A percentile compares a stretch with the other conserved stretches of the same genome.
Conservation (phyloP, 2,113 vertebrate species). For the Pogona vitticeps region DNA sequence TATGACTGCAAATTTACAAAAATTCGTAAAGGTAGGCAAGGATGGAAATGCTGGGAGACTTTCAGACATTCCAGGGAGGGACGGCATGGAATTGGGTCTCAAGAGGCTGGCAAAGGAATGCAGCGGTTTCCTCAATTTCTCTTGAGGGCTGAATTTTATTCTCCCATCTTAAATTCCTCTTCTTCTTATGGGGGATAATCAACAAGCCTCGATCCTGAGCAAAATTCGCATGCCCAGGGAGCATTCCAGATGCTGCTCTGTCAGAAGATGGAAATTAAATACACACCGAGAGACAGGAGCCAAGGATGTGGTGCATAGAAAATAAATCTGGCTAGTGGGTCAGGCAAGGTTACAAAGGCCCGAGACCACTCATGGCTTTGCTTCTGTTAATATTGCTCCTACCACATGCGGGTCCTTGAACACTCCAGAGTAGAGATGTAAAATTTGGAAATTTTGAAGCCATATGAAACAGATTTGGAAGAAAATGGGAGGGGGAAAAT, state of each 20-base stretch:
- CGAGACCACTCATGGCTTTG: conserved; percentile 42
- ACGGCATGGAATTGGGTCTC: no score
- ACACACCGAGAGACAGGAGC: conserved; percentile 14
- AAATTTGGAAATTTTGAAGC: no score
- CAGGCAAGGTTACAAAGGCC: conserved; percentile 12
- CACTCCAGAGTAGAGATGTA: rapidly evolving
- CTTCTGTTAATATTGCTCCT: conserved; percentile 29
- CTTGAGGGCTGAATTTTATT: conserved; percentile 45
- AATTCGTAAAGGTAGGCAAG: no score
- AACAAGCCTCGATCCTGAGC: conserved; percentile 30
- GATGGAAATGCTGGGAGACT: no score
- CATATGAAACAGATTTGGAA: no score
- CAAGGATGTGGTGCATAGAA: background rate
- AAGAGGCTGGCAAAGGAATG: no score
- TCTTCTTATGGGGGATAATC: conserved; percentile 7
- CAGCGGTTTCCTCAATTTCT: conserved; percentile 6
- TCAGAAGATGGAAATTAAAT: conserved; percentile 42
- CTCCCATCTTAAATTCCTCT: conserved; percentile 67
- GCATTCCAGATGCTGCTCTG: conserved; percentile 46
- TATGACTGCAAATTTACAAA: no score
- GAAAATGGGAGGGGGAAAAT: no score
- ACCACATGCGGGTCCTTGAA: background rate
- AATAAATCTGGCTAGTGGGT: conserved; percentile 39
- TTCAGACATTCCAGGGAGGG: no score
- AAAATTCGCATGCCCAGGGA: conserved; percentile 7